Evolutionary conservation across 2,797 vertebrate genomes (phyloP).

Genomic region (Decapterus maruadsi): DNA sequence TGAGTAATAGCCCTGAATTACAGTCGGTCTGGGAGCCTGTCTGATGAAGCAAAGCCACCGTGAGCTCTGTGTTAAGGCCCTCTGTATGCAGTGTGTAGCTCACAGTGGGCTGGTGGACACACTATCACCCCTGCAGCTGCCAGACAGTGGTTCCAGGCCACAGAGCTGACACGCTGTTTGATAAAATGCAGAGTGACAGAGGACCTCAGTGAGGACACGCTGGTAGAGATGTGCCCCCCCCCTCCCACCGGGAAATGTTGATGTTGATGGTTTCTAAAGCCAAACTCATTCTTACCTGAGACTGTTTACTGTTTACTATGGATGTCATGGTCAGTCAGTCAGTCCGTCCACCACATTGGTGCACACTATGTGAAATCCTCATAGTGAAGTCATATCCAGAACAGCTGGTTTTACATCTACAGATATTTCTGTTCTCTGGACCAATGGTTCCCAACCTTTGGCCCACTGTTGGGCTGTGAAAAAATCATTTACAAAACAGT

Average conservation of each 20-base stretch:
- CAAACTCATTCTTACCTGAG: neutral
- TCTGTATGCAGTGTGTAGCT: neutral
- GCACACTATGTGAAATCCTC: no score
- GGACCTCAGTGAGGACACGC: neutral
- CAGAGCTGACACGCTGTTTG: constrained; percentile 12
- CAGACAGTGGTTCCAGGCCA: neutral
- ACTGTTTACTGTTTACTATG: neutral
- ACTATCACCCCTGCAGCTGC: constrained; percentile 14
- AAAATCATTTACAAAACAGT: no score
- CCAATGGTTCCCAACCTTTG: no score
- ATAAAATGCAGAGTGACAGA: constrained; percentile 10
- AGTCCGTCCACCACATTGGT: no score
- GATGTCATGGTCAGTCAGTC: neutral
- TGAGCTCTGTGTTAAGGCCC: constrained; percentile 16
- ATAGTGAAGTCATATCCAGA: no score
- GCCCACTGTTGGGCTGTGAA: no score
- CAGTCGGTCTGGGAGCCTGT: constrained; percentile 49
- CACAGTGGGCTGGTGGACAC: constrained; percentile 1
- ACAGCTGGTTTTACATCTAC: no score
- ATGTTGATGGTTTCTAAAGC: neutral
- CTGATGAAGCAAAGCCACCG: constrained; percentile 8
- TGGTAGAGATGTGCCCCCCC: neutral
- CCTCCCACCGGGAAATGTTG: neutral
- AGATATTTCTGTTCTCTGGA: no score
- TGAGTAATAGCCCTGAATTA: constrained; percentile 70